Evolutionary conservation across 2,113 vertebrate species (phyloP), one percentile per base, ranked within the genome.

Genomic region (Mesitornis unicolor): DNA sequence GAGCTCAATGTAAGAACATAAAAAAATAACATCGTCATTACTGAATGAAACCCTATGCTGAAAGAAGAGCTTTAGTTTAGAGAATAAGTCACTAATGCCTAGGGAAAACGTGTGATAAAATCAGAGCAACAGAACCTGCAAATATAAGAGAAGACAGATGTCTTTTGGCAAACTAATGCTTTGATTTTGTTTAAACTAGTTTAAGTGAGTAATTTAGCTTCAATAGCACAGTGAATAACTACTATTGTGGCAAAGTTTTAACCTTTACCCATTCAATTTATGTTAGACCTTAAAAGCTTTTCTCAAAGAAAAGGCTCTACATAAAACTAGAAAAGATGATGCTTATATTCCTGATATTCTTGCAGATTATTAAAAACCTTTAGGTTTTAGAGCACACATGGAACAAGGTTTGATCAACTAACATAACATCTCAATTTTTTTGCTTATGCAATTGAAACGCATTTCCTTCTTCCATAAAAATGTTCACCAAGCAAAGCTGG

Each of bases 171-270:
- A 59, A 61, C 48, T 87, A 91, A 85, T 65, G 42, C 29, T 83
- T 73, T 93, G 83, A 64, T 87, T 95, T 93, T 91, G 81, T 90
- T 94, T 89, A 76, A 94, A 90, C 73, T 56, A 89, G 40, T 48
- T 91, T 26, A 94, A 95, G 74, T 60, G 77, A 89, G 57, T 87
- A 89, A 94, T 65, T 79, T 68, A 60, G 18, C 81, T 95, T 91
- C 65, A 90, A 48, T 8, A 94, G 61, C 48, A 84, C 31, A 82
- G 48, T 61, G 65, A 95, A 45, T 65, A 93, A 87, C 60, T 78
- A 51, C 73, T 79, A 25, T 51, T 89, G 65, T 74, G 84, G 29
- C 13, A 6, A 60, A 59, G 43, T 51, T 92, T 87, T 75, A 96
- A 92, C 79, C 61, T 93, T 86, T 77, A 79, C 42, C 10, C 22